A percentile compares a stretch with the other conserved stretches of the same genome.
Evolutionary conservation across 2,888 invertebrate species (phyloP).

Genomic region (Drosophila pegasa): DNA sequence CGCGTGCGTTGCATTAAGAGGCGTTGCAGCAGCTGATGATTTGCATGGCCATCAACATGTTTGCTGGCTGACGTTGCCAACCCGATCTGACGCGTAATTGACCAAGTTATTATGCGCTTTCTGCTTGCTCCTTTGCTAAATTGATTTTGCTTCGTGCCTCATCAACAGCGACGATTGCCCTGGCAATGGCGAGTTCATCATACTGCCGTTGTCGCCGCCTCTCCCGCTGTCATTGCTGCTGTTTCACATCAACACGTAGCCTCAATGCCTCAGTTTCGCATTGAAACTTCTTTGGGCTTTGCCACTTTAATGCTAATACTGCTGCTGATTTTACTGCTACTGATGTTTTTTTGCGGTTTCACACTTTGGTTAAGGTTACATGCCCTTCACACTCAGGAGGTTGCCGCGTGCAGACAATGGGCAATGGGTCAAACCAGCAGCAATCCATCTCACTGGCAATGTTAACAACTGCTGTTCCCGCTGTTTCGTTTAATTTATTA

Average conservation of each 20-base stretch:
- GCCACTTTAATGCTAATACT: slow-evolving; percentile 9
- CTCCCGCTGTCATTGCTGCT: too few relatives aligned
- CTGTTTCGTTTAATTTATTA: slow-evolving; percentile 45
- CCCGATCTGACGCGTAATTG: slow-evolving; percentile 57
- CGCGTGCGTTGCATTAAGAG: slow-evolving; percentile 63
- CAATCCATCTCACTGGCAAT: background rate
- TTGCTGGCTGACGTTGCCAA: slow-evolving; percentile 25
- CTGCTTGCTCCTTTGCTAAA: slow-evolving; percentile 64
- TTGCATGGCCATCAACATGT: slow-evolving; percentile 49
- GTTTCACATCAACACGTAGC: slow-evolving; percentile 41
- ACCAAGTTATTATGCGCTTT: slow-evolving; percentile 72
- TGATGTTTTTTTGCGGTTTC: slow-evolving; percentile 84
- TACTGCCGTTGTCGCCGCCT: slow-evolving; percentile 25
- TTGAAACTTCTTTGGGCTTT: slow-evolving; percentile 22
- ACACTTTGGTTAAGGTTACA: slow-evolving; percentile 83
- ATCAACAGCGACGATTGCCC: slow-evolving; percentile 75
- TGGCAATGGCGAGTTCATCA: slow-evolving; percentile 44
- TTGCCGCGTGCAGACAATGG: slow-evolving; percentile 37
- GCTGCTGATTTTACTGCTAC: slow-evolving; percentile 69
- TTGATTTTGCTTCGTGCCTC: slow-evolving; percentile 78
- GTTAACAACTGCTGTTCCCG: slow-evolving; percentile 13
- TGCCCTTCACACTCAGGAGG: slow-evolving; percentile 66
- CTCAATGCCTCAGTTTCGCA: slow-evolving; percentile 16
- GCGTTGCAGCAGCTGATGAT: slow-evolving; percentile 49
- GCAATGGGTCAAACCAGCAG: slow-evolving; percentile 57